Conservation (phyloP, 2,888 invertebrate species). For the Acrobasis consociella region DNA sequence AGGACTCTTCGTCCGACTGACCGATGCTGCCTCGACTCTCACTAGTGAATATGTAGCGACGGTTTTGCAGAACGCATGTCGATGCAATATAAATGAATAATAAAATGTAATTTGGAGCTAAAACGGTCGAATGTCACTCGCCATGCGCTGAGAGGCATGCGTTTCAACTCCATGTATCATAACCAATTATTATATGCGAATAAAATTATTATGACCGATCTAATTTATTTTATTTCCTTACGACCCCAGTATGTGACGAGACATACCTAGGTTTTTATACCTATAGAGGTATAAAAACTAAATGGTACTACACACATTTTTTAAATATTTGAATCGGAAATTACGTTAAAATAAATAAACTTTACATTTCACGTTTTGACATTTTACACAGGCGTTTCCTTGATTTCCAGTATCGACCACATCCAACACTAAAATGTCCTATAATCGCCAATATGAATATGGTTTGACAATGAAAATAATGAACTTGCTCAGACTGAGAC, state of each 20-base stretch:
- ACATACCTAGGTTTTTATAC: background rate
- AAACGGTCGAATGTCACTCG: slow-evolving; percentile 53
- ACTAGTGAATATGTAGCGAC: slow-evolving; percentile 80
- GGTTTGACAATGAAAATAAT: too few relatives aligned
- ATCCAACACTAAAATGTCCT: too few relatives aligned
- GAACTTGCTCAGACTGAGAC: too few relatives aligned
- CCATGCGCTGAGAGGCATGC: slow-evolving; percentile 56
- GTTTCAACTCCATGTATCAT: slow-evolving; percentile 77
- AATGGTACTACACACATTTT: too few relatives aligned
- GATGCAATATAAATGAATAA: slow-evolving; percentile 77
- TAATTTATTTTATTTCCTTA: slow-evolving; percentile 21
- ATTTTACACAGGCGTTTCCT: too few relatives aligned
- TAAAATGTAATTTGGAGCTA: slow-evolving; percentile 73
- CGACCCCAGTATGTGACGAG: background rate
- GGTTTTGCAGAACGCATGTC: slow-evolving; percentile 69
- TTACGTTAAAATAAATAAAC: too few relatives aligned
- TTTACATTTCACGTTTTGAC: too few relatives aligned
- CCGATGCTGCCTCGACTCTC: slow-evolving; percentile 77
- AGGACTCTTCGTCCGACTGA: slow-evolving; percentile 59
- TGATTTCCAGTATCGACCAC: too few relatives aligned
- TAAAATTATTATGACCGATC: slow-evolving; percentile 79
- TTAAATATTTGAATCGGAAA: too few relatives aligned
- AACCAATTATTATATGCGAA: slow-evolving; percentile 82
- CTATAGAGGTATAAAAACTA: too few relatives aligned
- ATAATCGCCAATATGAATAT: too few relatives aligned